Percentiles rank a stretch among this genome's conserved stretches.
These are phyloP conservation scores for Sycophila sp. DNA, from an alignment of 1,140 invertebrate genomes.

Conservation along the genomic window DNA sequence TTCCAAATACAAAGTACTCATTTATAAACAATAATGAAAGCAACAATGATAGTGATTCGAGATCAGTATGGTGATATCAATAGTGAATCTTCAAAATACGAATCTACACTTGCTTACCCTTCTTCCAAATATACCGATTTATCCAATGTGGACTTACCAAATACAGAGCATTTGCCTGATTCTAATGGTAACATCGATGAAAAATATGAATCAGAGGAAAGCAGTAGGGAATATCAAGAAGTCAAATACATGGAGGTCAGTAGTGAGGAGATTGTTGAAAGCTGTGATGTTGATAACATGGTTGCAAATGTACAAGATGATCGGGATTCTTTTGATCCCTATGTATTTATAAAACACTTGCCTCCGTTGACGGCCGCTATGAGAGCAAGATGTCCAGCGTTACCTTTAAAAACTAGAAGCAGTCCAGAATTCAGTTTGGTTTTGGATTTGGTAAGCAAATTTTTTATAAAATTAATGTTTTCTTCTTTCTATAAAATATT, in stretches of 20 bases:
- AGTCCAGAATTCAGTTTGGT: constrained; percentile 95
- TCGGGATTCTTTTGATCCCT: constrained; percentile 87
- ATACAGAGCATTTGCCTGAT: constrained; percentile 49
- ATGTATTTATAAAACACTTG: constrained; percentile 91
- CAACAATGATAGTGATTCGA: constrained; percentile 48
- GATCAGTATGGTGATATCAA: constrained; percentile 44
- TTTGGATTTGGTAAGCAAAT: constrained; percentile 76
- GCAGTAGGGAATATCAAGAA: constrained; percentile 57
- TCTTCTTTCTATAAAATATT: neutral
- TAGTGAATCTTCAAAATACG: constrained; percentile 50
- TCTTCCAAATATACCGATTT: constrained; percentile 46
- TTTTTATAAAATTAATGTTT: neutral
- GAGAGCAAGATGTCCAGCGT: constrained; percentile 85
- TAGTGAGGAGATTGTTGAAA: constrained; percentile 65
- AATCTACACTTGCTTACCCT: constrained; percentile 47
- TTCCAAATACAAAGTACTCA: constrained; percentile 49
- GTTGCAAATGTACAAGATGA: constrained; percentile 74
- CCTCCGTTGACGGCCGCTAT: constrained; percentile 90
- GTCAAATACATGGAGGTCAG: constrained; percentile 62
- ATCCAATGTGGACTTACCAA: constrained; percentile 48
- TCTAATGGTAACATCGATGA: constrained; percentile 56
- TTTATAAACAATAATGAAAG: constrained; percentile 58
- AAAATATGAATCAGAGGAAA: constrained; percentile 55
- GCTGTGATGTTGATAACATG: constrained; percentile 68
- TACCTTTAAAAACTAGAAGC: constrained; percentile 92